Evolutionary conservation across 2,113 vertebrate species (phyloP).

Genomic region (Myiopsitta monachus): DNA sequence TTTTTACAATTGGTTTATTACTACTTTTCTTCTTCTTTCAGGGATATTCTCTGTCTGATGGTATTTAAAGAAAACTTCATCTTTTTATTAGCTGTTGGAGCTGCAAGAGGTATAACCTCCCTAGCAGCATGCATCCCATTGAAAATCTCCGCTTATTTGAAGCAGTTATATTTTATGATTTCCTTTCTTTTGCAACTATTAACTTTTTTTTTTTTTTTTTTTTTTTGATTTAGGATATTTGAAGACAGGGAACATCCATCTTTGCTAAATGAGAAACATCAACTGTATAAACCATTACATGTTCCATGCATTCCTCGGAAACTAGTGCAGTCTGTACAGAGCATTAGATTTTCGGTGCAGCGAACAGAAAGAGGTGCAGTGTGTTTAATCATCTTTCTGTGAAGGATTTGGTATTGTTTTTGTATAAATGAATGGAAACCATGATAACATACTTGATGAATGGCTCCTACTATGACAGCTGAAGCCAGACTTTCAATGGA

Average conservation of each 20-base stretch:
- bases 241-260: slow-evolving; percentile 28
- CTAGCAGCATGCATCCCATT: not conserved
- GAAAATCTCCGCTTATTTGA: not conserved
- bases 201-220: not conserved
- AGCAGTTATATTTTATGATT: not conserved
- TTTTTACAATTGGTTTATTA: not conserved
- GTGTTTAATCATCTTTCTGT: not conserved
- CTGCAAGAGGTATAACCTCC: not conserved
- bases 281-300: slow-evolving; percentile 29
- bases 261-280: slow-evolving; percentile 44
- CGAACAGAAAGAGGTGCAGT: slow-evolving; percentile 60
- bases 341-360: slow-evolving; percentile 36
- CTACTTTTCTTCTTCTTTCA: not conserved
- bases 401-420: not conserved
- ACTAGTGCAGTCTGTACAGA: slow-evolving; percentile 36
- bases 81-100: not conserved
- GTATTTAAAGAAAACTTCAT: not conserved
- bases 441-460: not conserved
- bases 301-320: slow-evolving; percentile 55
- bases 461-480: not conserved
- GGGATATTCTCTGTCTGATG: not conserved
- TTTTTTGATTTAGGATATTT: slow-evolving; percentile 54
- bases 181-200: not conserved
- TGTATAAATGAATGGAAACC: not conserved
- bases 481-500: not conserved